Conservation (phyloP, 2,888 invertebrate genomes). For the Hemithea aestivaria region DNA sequence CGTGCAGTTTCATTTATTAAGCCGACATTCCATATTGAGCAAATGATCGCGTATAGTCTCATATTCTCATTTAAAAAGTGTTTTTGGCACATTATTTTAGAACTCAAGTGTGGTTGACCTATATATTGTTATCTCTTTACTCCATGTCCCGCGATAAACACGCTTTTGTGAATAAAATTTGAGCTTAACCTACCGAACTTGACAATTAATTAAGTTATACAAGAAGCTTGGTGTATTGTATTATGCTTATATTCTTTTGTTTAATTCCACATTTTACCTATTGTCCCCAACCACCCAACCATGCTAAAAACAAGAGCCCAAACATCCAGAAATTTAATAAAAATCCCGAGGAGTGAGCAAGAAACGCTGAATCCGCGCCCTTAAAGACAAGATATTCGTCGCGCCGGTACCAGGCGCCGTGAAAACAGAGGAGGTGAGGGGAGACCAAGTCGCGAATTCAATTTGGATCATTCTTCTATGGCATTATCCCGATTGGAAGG, state of each 20-base stretch:
- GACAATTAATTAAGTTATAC: too few species aligned
- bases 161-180: too few species aligned
- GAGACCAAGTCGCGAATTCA: slow-evolving; percentile 51
- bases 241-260: not conserved
- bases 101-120: too few species aligned
- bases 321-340: slow-evolving; percentile 57
- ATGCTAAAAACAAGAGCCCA: slow-evolving; percentile 30
- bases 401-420: slow-evolving; percentile 32
- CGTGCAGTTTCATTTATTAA: too few species aligned
- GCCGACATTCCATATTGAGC: too few species aligned
- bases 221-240: too few species aligned
- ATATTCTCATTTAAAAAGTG: too few species aligned
- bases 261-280: not conserved
- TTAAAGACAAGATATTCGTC: slow-evolving; percentile 51
- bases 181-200: too few species aligned
- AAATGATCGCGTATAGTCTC: too few species aligned
- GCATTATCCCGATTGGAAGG: slow-evolving; percentile 71
- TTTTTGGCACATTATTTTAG: too few species aligned
- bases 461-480: slow-evolving; percentile 74
- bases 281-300: slow-evolving; percentile 1
- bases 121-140: too few species aligned
- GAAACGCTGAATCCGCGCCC: slow-evolving; percentile 62
- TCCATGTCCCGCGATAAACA: too few species aligned
- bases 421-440: slow-evolving; percentile 12
- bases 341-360: slow-evolving; percentile 55